Conservation (phyloP, 2,113 vertebrate genomes). For the Falco punctatus region DNA sequence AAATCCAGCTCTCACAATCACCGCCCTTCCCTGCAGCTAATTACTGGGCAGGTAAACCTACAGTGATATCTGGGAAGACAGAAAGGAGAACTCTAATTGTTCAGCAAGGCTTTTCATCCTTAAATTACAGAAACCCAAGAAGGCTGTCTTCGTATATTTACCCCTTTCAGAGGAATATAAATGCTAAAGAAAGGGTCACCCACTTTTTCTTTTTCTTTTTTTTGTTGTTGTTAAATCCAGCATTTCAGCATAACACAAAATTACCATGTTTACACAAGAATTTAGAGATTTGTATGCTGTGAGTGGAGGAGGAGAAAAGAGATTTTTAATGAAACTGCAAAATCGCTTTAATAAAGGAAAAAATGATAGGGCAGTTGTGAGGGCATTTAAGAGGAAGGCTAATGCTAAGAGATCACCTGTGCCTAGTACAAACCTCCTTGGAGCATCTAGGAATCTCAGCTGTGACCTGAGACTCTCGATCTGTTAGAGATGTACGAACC, state of each 20-base stretch:
- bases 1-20: background rate
- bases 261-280: background rate
- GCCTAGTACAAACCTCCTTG: background rate
- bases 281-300: background rate
- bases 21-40: background rate
- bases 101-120: background rate
- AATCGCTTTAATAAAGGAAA: background rate
- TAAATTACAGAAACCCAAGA: background rate
- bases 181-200: background rate
- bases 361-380: background rate
- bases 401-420: background rate
- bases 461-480: background rate
- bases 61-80: background rate
- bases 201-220: background rate
- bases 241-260: background rate
- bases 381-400: background rate
- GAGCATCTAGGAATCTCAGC: background rate
- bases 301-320: background rate
- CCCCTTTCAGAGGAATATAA: background rate
- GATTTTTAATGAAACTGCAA: background rate
- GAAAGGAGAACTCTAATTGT: background rate
- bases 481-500: background rate
- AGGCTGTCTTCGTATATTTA: background rate
- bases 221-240: background rate
- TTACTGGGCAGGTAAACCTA: background rate